These are phyloP conservation scores for Oxyruncus cristatus DNA, from an alignment of 2,113 vertebrate genomes.

Conservation along the genomic window DNA sequence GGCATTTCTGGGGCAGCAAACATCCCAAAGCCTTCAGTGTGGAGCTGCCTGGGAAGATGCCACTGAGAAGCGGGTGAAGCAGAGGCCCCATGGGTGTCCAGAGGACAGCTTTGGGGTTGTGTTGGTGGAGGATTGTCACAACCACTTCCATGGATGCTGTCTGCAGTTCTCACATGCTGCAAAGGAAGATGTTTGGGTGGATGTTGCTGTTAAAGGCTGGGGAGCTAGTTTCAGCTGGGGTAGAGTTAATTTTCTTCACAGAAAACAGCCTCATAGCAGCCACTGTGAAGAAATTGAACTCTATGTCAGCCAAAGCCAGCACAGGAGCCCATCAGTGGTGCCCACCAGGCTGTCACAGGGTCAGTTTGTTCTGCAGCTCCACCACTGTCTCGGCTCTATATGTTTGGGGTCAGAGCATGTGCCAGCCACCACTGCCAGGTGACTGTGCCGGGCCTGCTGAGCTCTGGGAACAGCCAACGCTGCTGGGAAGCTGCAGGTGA, in stretches of 20 bases:
- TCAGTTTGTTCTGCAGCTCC: not conserved
- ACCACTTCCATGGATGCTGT: not conserved
- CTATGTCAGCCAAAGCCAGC: not conserved
- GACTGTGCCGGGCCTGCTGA: not conserved
- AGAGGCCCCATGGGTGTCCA: not conserved
- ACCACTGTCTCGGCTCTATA: rapidly evolving
- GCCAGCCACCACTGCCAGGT: not conserved
- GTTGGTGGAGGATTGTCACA: not conserved
- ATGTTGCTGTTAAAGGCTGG: not conserved
- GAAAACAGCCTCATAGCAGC: not conserved
- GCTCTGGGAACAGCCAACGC: rapidly evolving
- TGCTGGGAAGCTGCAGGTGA: not conserved
- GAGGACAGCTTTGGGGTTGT: not conserved
- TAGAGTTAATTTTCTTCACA: not conserved
- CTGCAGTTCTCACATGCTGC: not conserved
- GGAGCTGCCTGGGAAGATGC: not conserved
- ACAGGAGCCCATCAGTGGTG: not conserved
- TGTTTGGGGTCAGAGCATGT: rapidly evolving
- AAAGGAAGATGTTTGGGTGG: not conserved
- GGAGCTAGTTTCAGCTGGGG: not conserved
- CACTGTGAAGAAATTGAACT: not conserved
- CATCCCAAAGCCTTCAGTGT: not conserved
- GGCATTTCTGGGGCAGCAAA: not conserved
- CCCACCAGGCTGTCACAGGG: not conserved
- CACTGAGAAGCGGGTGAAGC: not conserved